A percentile compares a stretch with the other conserved stretches of the same genome.
These are phyloP conservation scores for Eucidaris tribuloides DNA, from an alignment of 35 echinoderm and acorn worm genomes.

Conservation along the genomic window DNA sequence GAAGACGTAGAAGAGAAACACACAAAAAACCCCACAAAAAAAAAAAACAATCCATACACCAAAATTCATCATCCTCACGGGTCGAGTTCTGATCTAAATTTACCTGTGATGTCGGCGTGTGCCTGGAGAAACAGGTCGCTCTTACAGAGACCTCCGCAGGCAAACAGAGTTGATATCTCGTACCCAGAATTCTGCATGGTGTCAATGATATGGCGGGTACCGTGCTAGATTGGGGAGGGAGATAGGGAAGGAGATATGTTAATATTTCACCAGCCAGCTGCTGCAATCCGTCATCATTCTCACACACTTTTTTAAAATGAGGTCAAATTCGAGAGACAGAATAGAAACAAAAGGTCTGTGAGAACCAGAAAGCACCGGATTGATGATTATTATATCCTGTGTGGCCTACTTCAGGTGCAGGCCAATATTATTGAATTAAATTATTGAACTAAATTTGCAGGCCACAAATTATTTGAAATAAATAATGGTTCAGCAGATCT, in stretches of 20 bases:
- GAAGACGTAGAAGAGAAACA: too few species aligned
- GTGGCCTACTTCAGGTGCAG: too few species aligned
- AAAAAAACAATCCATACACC: neutral
- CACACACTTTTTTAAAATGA: neutral
- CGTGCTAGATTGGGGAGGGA: conserved; percentile 36
- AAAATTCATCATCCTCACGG: neutral
- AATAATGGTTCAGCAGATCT: too few species aligned
- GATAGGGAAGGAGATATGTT: neutral
- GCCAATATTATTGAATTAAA: too few species aligned
- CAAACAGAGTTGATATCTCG: conserved; percentile 72
- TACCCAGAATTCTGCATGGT: conserved; percentile 57
- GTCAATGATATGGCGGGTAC: conserved; percentile 75
- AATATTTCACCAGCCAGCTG: neutral
- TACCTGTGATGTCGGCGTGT: conserved; percentile 91
- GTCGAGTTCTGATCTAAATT: neutral
- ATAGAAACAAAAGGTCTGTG: neutral
- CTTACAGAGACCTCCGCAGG: conserved; percentile 93
- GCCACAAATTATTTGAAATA: too few species aligned
- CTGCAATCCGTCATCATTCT: neutral
- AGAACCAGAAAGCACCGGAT: too few species aligned
- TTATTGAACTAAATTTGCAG: too few species aligned
- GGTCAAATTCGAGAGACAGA: neutral
- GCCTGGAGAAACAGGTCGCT: conserved; percentile 82
- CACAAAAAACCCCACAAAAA: too few species aligned
- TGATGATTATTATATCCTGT: too few species aligned